A percentile compares a stretch with the other conserved stretches of the same genome.
phyloP scores from a whole-genome alignment of 2,113 vertebrate species.

The Callospermophilus lateralis region DNA sequence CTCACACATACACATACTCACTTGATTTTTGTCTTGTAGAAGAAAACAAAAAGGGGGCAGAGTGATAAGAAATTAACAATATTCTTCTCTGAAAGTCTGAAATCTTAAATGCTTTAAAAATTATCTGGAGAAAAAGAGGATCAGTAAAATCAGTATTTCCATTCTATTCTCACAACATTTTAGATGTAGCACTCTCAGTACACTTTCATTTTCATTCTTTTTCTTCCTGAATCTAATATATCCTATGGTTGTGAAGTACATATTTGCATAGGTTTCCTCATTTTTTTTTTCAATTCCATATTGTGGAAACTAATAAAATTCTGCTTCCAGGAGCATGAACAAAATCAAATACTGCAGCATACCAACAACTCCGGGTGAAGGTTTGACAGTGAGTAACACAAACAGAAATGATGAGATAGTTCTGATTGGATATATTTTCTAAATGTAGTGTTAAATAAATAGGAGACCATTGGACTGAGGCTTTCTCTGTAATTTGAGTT shows the following conservation, averaged over 20 bases:
- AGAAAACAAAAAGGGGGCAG: neutral
- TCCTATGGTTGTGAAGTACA: neutral
- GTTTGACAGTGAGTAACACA: neutral
- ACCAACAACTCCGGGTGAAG: neutral
- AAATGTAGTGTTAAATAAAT: neutral
- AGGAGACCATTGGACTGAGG: too few relatives aligned
- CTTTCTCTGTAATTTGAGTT: neutral
- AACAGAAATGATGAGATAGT: neutral
- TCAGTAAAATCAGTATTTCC: neutral
- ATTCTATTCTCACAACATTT: neutral
- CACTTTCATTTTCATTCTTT: neutral
- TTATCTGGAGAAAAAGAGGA: neutral
- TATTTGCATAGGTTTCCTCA: neutral
- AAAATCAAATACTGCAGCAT: neutral
- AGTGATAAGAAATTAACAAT: neutral
- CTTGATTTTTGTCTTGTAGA: neutral
- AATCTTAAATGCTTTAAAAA: neutral
- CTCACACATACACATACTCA: neutral
- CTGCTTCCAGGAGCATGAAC: neutral
- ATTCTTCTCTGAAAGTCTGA: neutral
- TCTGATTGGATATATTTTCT: neutral
- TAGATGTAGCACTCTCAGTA: neutral
- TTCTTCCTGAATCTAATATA: neutral
- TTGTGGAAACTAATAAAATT: neutral
- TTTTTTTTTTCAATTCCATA: neutral